Evolutionary conservation across 2,113 vertebrate species (phyloP).

Genomic region (Montifringilla adamsi): DNA sequence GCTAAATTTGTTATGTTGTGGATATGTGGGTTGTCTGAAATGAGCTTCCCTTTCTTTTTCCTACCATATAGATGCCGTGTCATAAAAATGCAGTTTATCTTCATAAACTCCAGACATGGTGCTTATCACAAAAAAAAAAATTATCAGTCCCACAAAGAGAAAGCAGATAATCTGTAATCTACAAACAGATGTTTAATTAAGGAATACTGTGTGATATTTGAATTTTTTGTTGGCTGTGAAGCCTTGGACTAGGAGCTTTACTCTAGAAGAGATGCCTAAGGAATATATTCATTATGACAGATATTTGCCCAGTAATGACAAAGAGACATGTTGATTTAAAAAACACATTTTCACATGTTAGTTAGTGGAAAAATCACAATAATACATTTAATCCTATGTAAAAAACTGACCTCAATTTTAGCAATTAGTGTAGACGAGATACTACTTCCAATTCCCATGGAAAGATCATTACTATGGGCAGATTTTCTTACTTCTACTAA

Average conservation of each 20-base stretch:
- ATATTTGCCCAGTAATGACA: background rate
- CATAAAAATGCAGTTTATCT: background rate
- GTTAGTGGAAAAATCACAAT: background rate
- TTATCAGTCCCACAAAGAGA: background rate
- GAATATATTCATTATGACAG: background rate
- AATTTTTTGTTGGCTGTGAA: conserved; percentile 9
- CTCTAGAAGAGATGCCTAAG: background rate
- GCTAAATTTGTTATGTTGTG: background rate
- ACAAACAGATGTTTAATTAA: conserved; percentile 31
- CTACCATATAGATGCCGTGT: background rate
- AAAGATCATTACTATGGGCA: background rate
- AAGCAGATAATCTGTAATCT: background rate
- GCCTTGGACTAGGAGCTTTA: background rate
- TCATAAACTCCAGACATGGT: background rate
- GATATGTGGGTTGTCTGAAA: background rate
- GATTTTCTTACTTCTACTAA: background rate
- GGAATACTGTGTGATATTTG: background rate
- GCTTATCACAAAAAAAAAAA: background rate
- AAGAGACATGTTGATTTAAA: background rate
- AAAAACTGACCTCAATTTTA: background rate
- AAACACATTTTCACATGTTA: background rate
- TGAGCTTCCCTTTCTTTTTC: background rate
- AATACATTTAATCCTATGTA: background rate
- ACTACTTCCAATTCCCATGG: background rate
- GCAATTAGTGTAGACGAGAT: background rate